Base-by-base conservation (phyloP, 2,888 invertebrate species). In the Notodonta ziczac region DNA sequence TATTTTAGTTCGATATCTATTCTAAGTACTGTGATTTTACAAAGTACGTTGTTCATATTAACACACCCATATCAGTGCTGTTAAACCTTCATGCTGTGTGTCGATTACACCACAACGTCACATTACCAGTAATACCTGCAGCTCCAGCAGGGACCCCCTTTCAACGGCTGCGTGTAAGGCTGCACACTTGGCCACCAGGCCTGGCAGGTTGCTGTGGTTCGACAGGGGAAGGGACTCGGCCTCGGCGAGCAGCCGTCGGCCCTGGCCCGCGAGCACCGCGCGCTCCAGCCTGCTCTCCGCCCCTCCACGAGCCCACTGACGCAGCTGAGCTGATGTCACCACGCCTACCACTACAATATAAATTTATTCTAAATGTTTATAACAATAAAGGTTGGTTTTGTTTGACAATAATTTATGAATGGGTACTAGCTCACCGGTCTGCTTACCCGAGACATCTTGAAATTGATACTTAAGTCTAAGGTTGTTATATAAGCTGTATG, bases 81-180 rank as follows among this genome's bases (percentile, higher is more conserved):
- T 51, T 12, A 8, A 48, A 48, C 10, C 48, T 48, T n/a, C 51
- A 53, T 35, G 24, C 35, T 53, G 35, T 53, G 35, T 53, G 35
- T 35, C 4, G 10, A 6, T 73, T 68, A 42, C 51, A 12, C 48
- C 60, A 60, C 51, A 55, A 56, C 0, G 13, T 66, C 39, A 57
- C 59, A 66, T 83, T 82, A 84, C 80, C 86, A 80, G 69, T 67
- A 95, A 75, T 72, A 94, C 92, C 87, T 96, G 94, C 13, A 96
- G 91, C 77, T 97, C 95, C 44, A 95, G 85, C 69, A 97, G 86
- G n/a, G 96, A 95, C 4, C 97, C 97, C 60, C 95, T 95, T 64
- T 96, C 95, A 5, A 97, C 97, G 0, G 97, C 96, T 55, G 96
- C 95, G 80, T 98, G 97, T 0, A 97, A 93, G 52, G 96, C 95